phyloP scores from a whole-genome alignment of 2,797 vertebrate genomes.

The Micrastur ruficollis region DNA sequence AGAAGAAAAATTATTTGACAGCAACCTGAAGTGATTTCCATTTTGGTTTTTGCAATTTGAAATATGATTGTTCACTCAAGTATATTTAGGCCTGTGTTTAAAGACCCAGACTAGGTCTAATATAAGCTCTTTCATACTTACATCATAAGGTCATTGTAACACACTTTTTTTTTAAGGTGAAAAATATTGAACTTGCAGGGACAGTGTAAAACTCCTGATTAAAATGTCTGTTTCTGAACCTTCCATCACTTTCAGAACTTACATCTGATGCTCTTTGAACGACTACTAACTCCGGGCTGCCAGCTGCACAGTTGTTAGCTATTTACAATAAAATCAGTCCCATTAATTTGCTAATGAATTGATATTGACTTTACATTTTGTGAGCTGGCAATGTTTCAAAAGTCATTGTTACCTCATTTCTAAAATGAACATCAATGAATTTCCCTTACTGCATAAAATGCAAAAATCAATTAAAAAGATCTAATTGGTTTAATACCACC shows the following conservation, averaged over 20 bases:
- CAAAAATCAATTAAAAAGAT: slow-evolving; percentile 52
- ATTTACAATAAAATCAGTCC: slow-evolving; percentile 52
- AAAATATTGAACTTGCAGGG: neutral
- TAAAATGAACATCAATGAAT: slow-evolving; percentile 43
- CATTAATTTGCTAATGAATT: slow-evolving; percentile 69
- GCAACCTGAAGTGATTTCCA: neutral
- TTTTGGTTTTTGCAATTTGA: neutral
- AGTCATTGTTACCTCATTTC: slow-evolving; percentile 56
- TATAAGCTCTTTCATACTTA: neutral
- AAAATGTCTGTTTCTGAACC: neutral
- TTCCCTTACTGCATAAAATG: slow-evolving; percentile 14
- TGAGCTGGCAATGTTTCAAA: slow-evolving; percentile 37
- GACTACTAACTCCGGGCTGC: neutral
- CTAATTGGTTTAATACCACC: slow-evolving; percentile 37
- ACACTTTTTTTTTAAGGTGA: neutral
- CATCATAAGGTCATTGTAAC: neutral
- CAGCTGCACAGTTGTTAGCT: slow-evolving; percentile 26
- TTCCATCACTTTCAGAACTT: neutral
- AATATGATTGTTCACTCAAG: neutral
- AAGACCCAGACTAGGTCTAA: neutral
- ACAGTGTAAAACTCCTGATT: neutral
- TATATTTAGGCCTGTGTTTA: neutral
- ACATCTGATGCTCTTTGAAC: neutral
- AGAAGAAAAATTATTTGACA: neutral
- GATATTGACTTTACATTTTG: slow-evolving; percentile 64